A percentile compares a stretch with the other conserved stretches of the same genome.
Conservation (phyloP, 1,140 invertebrate species). For the Antheraea mylitta region DNA sequence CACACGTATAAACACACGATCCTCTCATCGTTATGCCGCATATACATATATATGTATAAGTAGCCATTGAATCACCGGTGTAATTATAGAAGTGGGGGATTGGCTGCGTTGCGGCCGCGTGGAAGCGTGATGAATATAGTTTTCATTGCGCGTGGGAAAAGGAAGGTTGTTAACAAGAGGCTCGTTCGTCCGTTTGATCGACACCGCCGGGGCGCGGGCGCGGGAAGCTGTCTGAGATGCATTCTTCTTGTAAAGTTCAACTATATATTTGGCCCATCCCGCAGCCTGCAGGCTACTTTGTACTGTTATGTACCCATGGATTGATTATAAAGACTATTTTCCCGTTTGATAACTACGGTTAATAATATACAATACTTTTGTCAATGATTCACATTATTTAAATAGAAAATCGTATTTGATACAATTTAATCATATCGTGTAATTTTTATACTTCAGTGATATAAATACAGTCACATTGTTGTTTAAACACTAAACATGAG, state of each 20-base stretch:
- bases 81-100: slow-evolving; percentile 79
- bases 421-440: not conserved
- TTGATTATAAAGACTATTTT: slow-evolving; percentile 23
- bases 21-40: slow-evolving; percentile 69
- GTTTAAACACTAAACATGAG: not conserved
- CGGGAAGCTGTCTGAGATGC: slow-evolving; percentile 71
- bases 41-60: slow-evolving; percentile 70
- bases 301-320: slow-evolving; percentile 55
- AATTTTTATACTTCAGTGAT: not conserved
- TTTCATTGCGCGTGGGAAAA: slow-evolving; percentile 40
- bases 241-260: slow-evolving; percentile 76
- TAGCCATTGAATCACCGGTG: slow-evolving; percentile 77
- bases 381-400: not conserved
- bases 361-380: not conserved
- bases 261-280: slow-evolving; percentile 72
- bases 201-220: slow-evolving; percentile 70
- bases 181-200: slow-evolving; percentile 77
- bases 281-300: slow-evolving; percentile 33
- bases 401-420: not conserved
- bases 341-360: slow-evolving; percentile 4
- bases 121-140: slow-evolving; percentile 47
- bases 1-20: slow-evolving; percentile 65
- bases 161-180: slow-evolving; percentile 69
- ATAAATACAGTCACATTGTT: too few species aligned
- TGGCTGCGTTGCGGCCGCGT: slow-evolving; percentile 70